Evolutionary conservation across 2,888 invertebrate species (phyloP).

Genomic region (Uropetala carovei): DNA sequence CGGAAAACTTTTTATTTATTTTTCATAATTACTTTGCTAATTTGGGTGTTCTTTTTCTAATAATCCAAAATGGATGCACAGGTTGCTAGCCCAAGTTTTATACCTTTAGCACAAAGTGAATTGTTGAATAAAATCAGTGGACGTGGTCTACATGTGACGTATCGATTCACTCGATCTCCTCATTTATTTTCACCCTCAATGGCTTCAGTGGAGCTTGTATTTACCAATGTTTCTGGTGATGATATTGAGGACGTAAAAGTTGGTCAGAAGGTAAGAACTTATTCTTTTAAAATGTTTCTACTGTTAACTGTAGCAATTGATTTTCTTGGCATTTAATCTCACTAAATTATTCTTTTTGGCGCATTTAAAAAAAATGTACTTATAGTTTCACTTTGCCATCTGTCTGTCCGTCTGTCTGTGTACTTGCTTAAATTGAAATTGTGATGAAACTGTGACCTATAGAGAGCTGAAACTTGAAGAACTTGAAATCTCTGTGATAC

Average conservation of each 20-base stretch:
- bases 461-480: too few relatives aligned
- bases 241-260: slow-evolving; percentile 83
- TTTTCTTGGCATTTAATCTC: too few relatives aligned
- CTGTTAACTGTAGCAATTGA: too few relatives aligned
- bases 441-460: too few relatives aligned
- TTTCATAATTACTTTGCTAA: not conserved
- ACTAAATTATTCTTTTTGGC: too few relatives aligned
- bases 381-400: too few relatives aligned
- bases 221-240: slow-evolving; percentile 85
- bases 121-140: slow-evolving; percentile 85
- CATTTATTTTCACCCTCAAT: slow-evolving; percentile 89
- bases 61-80: slow-evolving; percentile 73
- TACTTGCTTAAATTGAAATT: too few relatives aligned
- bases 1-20: not conserved
- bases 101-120: slow-evolving; percentile 80
- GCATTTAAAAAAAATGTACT: too few relatives aligned
- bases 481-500: too few relatives aligned
- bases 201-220: slow-evolving; percentile 87
- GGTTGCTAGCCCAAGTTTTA: slow-evolving; percentile 79
- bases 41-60: not conserved
- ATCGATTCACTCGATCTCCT: slow-evolving; percentile 85
- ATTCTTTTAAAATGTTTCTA: slow-evolving; percentile 41
- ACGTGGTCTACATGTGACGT: slow-evolving; percentile 75
- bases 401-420: too few relatives aligned
- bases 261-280: slow-evolving; percentile 81